Conservation (phyloP, 1,140 invertebrate genomes). For the Papilio dardanus region DNA sequence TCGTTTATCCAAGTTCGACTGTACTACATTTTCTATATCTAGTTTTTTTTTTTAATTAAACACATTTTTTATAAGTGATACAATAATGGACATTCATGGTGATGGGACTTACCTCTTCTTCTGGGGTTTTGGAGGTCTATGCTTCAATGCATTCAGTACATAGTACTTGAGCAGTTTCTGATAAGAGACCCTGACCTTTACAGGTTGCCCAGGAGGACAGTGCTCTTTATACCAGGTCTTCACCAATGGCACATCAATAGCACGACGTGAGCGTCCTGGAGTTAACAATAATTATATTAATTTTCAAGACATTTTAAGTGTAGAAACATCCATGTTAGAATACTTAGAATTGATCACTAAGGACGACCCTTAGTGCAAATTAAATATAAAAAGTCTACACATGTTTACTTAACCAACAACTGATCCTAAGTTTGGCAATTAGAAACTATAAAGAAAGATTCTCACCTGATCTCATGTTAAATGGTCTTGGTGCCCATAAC, state of each 20-base stretch:
- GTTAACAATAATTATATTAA: conserved; percentile 39
- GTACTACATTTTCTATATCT: no score
- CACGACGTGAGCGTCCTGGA: conserved; percentile 90
- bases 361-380: neutral
- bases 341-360: neutral
- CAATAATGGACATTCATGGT: neutral
- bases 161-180: conserved; percentile 99
- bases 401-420: no score
- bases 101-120: conserved; percentile 91
- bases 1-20: no score
- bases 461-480: conserved; percentile 95
- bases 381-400: conserved; percentile 33
- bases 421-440: no score
- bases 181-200: conserved; percentile 99
- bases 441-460: neutral
- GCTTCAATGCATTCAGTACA: conserved; percentile 98
- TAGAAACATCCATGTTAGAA: neutral
- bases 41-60: no score
- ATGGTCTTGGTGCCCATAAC: conserved; percentile 99
- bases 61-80: no score
- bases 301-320: conserved; percentile 3
- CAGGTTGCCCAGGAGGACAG: conserved; percentile 98
- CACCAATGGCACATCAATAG: conserved; percentile 98
- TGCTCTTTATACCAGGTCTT: conserved; percentile 99
- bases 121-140: conserved; percentile 98